Conservation (phyloP, 2,797 vertebrate genomes). For the Dryobates pubescens region DNA sequence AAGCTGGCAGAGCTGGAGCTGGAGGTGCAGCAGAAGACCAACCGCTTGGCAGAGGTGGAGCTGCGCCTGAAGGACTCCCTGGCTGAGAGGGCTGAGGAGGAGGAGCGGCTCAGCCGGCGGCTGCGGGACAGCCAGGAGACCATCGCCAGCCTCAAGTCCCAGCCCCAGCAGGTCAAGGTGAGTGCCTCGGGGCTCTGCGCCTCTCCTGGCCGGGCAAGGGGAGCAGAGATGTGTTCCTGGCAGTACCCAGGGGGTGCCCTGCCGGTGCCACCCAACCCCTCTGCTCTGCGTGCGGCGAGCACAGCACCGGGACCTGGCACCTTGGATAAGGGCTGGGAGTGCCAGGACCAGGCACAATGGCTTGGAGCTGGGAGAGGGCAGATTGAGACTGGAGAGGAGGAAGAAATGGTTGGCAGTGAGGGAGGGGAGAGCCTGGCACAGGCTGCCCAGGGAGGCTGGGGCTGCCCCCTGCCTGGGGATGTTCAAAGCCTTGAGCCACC, state of each 20-base stretch:
- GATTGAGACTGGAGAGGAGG: too few species aligned
- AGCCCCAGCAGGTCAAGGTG: constrained; percentile 86
- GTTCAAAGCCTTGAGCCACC: too few species aligned
- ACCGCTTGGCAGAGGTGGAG: constrained; percentile 81
- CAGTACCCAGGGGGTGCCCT: neutral
- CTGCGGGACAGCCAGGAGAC: constrained; percentile 87
- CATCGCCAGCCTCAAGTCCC: constrained; percentile 80
- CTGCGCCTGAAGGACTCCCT: constrained; percentile 84
- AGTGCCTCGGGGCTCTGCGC: neutral
- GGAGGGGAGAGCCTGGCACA: too few species aligned
- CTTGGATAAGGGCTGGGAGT: too few species aligned
- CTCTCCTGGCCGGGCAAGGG: neutral
- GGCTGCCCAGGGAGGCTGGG: too few species aligned
- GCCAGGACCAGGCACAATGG: too few species aligned
- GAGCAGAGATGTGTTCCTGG: neutral
- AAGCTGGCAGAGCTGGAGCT: constrained; percentile 83
- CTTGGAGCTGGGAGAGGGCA: too few species aligned
- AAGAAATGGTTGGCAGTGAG: too few species aligned
- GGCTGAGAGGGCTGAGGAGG: constrained; percentile 80
- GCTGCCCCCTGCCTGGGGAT: too few species aligned
- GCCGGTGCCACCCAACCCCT: neutral
- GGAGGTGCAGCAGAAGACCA: constrained; percentile 87
- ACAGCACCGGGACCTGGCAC: too few species aligned
- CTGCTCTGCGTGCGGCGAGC: neutral
- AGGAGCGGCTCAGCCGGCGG: constrained; percentile 81